Percentiles rank a stretch among this genome's conserved stretches.
These are phyloP conservation scores for Procambarus clarkii DNA, from an alignment of 1,140 invertebrate genomes.

Conservation along the genomic window DNA sequence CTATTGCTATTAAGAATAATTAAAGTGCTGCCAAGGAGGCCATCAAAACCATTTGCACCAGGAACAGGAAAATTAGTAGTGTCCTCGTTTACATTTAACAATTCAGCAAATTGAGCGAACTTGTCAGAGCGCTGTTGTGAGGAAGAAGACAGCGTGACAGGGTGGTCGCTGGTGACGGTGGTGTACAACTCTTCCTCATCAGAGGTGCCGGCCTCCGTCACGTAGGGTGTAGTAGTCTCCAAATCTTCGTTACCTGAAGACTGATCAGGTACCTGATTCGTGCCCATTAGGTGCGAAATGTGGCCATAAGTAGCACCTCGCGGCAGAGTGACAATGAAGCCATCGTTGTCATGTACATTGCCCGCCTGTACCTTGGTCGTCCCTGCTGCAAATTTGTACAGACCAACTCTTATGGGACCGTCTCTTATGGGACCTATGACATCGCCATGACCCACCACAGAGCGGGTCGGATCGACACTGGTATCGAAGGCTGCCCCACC, in stretches of 20 bases:
- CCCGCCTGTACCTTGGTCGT: neutral
- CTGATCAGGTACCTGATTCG: neutral
- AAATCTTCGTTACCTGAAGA: neutral
- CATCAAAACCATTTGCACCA: neutral
- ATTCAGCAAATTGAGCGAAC: neutral
- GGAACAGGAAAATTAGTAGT: neutral
- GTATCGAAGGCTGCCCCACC: neutral
- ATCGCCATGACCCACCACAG: conserved; percentile 54
- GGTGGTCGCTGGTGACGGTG: conserved; percentile 4
- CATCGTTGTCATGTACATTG: neutral
- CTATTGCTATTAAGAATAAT: neutral
- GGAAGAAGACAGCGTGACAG: neutral
- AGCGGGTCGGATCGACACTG: neutral
- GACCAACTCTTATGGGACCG: neutral
- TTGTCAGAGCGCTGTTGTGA: neutral
- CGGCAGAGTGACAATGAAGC: neutral
- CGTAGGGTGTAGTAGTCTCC: neutral
- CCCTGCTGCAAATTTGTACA: neutral
- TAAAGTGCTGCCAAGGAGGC: neutral
- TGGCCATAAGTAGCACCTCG: neutral
- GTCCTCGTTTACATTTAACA: neutral
- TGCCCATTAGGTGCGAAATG: neutral
- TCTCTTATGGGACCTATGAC: neutral
- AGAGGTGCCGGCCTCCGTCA: neutral
- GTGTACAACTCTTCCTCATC: neutral